phyloP scores from a whole-genome alignment of 53 echinoderm and acorn worm genomes.

The Patiria pectinifera region DNA sequence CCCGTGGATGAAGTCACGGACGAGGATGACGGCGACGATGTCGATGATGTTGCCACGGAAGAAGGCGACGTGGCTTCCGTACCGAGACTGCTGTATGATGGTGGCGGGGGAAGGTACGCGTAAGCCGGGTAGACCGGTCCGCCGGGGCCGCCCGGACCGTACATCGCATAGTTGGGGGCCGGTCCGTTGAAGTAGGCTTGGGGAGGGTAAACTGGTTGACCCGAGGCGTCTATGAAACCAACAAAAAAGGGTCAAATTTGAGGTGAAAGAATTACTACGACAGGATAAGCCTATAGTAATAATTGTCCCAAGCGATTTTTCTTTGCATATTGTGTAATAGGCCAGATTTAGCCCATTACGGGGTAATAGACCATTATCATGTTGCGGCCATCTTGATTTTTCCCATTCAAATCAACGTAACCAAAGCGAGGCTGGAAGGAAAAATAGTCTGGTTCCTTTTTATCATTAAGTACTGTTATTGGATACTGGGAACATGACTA shows the following conservation, averaged over 20 bases:
- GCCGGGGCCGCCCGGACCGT: background rate
- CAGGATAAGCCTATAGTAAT: too few species aligned
- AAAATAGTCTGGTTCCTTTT: too few species aligned
- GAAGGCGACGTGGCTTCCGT: background rate
- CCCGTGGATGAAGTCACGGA: background rate
- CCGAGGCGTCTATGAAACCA: conserved; percentile 20
- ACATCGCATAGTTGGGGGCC: conserved; percentile 28
- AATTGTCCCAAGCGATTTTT: too few species aligned
- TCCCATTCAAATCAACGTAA: too few species aligned
- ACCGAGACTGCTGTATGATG: conserved; percentile 22
- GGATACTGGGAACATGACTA: too few species aligned
- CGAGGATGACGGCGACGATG: background rate
- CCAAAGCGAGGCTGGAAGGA: too few species aligned
- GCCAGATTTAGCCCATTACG: too few species aligned
- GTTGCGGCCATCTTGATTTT: too few species aligned
- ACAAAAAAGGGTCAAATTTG: background rate
- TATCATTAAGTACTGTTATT: too few species aligned
- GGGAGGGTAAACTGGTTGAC: conserved; percentile 35
- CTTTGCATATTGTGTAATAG: too few species aligned
- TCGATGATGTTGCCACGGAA: background rate
- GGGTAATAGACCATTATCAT: too few species aligned
- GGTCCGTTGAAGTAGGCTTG: conserved; percentile 2
- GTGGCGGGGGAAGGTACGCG: conserved; percentile 42
- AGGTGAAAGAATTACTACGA: background rate
- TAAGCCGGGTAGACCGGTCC: conserved; percentile 54